Base-by-base conservation (phyloP, 2,113 vertebrate genomes). In the Hepsetus odoe region DNA sequence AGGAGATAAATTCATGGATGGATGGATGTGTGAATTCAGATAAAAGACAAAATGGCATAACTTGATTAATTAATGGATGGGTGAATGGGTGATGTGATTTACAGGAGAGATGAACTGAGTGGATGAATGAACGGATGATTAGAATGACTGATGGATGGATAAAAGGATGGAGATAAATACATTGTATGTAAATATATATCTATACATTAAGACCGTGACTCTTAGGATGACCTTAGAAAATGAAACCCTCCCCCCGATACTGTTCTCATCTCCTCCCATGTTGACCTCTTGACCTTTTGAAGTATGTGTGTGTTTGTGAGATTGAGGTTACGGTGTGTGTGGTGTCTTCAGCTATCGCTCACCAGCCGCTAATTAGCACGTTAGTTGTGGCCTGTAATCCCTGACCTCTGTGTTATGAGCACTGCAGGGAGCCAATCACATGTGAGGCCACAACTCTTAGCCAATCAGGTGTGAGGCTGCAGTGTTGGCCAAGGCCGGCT, bases 401-500 rank as follows among this genome's bases (percentile, higher is more conserved):
- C n/a, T 77, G 81, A 79, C 77, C 89, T 85, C 82, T 73, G 58
- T 40, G 81, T 59, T 87, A 62, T 68, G 83, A 83, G 78, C 51
- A 10, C 22, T 9, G 24, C 22, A 10, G 10, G 13, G 38, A 51
- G 62, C 79, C 51, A 59, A 79, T 72, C 22, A 80, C 77, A 38
- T n/a, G 10, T 38, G 22, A 14, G 32, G 32, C 61, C 35, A 30
- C 53, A 16, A 14, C 62, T 67, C n/a, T 30, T 24, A 88, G 85
- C 84, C 89, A 91, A 88, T 89, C 89, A 88, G n/a, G 11, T 40
- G 73, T 81, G 38, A 89, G 89, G 85, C 79, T 76, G 78, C 62
- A 16, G 20, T 73, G 26, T 77, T 83, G 83, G 85, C 82, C 85
- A 85, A 91, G 88, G 88, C 88, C 83, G 72, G 82, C n/a, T 72